Conservation (phyloP, 2,888 invertebrate species). For the Dysmachus trigonus region DNA sequence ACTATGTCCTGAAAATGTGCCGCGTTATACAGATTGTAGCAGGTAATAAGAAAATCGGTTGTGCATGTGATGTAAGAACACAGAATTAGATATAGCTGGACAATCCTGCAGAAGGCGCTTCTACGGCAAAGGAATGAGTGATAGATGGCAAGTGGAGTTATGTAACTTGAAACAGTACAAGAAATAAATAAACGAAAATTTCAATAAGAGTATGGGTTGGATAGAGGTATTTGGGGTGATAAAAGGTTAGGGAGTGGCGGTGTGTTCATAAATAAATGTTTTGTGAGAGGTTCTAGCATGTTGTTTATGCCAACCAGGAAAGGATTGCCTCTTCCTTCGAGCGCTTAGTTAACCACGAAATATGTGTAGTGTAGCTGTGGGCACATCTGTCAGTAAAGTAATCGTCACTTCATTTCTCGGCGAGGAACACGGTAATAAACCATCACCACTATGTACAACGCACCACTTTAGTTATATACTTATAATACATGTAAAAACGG, state of each 20-base stretch:
- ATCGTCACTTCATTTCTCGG: slow-evolving; percentile 19
- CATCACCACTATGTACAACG: slow-evolving; percentile 27
- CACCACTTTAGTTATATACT: slow-evolving; percentile 31
- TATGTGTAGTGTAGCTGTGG: neutral
- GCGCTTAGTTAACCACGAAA: slow-evolving; percentile 16
- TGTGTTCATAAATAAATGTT: neutral
- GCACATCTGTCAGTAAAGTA: slow-evolving; percentile 23
- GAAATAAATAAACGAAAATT: neutral
- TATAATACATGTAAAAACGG: slow-evolving; percentile 23
- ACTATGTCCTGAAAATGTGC: slow-evolving; percentile 7
- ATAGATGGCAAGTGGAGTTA: neutral
- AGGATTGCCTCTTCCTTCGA: neutral
- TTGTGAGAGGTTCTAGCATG: neutral
- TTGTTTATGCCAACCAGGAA: neutral
- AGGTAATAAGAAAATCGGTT: neutral
- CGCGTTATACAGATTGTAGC: neutral
- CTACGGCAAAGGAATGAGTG: neutral
- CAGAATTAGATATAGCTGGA: neutral
- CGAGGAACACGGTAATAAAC: slow-evolving; percentile 27
- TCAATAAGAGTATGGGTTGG: neutral
- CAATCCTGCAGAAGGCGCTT: neutral
- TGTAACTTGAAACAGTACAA: neutral
- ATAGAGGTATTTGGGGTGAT: neutral
- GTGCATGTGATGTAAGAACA: neutral
- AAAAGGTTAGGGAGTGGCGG: neutral